These are phyloP conservation scores for Aspiorhynchus laticeps DNA, from an alignment of 2,113 vertebrate species.

Conservation along the genomic window DNA sequence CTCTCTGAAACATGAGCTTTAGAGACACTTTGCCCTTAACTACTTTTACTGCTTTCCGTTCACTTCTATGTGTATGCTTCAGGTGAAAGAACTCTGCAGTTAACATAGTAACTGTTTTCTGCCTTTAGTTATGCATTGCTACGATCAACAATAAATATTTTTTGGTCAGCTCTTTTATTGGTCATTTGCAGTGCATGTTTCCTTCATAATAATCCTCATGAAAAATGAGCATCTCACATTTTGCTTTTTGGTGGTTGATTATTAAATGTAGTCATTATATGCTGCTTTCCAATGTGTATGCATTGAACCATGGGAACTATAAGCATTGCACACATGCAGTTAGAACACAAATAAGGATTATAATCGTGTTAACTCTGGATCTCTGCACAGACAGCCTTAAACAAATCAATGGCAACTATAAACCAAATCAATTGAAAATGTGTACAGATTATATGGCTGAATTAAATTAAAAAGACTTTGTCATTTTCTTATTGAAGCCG, in stretches of 20 bases:
- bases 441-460: neutral
- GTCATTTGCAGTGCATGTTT: constrained; percentile 16
- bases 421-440: neutral
- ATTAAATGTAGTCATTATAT: neutral
- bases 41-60: constrained; percentile 4
- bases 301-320: neutral
- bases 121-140: neutral
- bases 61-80: constrained; percentile 32
- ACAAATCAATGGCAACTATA: neutral
- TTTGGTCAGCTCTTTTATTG: constrained; percentile 8
- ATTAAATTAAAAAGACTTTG: neutral
- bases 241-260: neutral
- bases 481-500: neutral
- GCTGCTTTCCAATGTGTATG: neutral
- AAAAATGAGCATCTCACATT: neutral
- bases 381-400: neutral
- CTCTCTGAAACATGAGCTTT: neutral
- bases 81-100: constrained; percentile 40
- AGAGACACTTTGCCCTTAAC: neutral
- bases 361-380: neutral
- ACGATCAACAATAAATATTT: constrained; percentile 33
- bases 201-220: neutral
- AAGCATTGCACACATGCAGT: neutral
- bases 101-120: neutral
- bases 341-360: neutral